phyloP scores from a whole-genome alignment of 1,140 invertebrate species.

The Druon quercuslanigerum region DNA sequence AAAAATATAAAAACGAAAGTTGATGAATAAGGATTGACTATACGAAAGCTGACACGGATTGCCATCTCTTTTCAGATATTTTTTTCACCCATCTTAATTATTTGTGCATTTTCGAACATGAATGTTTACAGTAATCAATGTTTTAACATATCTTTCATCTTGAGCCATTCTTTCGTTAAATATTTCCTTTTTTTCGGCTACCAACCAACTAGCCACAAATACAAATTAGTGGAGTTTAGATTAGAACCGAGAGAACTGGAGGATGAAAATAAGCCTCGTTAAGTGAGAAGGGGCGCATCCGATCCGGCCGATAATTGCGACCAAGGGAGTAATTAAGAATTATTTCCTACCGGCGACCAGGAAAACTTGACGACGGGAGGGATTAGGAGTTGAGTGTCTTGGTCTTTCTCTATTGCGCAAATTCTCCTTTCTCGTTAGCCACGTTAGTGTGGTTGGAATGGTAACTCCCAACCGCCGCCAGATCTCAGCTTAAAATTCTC shows the following conservation, averaged over 20 bases:
- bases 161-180: too few relatives aligned
- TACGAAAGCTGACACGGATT: too few relatives aligned
- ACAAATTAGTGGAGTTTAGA: background rate
- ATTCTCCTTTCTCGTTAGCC: slow-evolving; percentile 19
- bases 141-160: too few relatives aligned
- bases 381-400: slow-evolving; percentile 18
- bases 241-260: background rate
- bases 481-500: slow-evolving; percentile 2
- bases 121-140: too few relatives aligned
- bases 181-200: too few relatives aligned
- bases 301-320: slow-evolving; percentile 52
- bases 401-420: background rate
- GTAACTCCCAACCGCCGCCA: background rate
- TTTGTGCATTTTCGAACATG: too few relatives aligned
- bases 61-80: too few relatives aligned
- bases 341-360: slow-evolving; percentile 45
- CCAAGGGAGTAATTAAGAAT: slow-evolving; percentile 56
- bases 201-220: background rate
- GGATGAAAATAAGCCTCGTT: slow-evolving; percentile 18
- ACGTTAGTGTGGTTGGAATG: slow-evolving; percentile 21
- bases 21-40: too few relatives aligned
- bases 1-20: too few relatives aligned
- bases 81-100: too few relatives aligned
- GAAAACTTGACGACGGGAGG: background rate
- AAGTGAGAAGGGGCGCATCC: slow-evolving; percentile 32